phyloP scores from a whole-genome alignment of 2,113 vertebrate species.

The Mugil cephalus region DNA sequence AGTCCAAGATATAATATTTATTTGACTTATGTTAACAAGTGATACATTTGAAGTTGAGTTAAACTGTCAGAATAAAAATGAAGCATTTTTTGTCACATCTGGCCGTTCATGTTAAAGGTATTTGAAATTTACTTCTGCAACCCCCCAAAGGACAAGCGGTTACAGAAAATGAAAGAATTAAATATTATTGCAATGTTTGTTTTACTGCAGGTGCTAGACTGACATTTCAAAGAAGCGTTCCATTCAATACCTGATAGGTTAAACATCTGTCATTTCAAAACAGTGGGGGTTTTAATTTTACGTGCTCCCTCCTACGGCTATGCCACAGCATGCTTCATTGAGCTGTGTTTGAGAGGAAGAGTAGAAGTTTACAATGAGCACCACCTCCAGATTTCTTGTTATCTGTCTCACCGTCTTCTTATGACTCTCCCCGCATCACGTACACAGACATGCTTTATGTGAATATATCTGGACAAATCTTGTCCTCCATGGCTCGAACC shows the following conservation, averaged over 20 bases:
- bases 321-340: slow-evolving; percentile 17
- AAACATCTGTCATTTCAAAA: slow-evolving; percentile 46
- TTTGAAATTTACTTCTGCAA: too few species aligned
- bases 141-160: too few species aligned
- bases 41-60: slow-evolving; percentile 8
- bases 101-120: neutral
- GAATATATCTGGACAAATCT: neutral
- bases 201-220: slow-evolving; percentile 21
- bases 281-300: neutral
- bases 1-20: slow-evolving; percentile 1
- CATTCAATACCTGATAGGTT: neutral
- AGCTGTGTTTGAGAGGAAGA: slow-evolving; percentile 5
- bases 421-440: neutral
- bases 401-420: neutral
- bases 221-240: slow-evolving; percentile 37
- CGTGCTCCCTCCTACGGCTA: slow-evolving; percentile 1
- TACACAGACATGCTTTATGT: neutral
- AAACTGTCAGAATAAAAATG: slow-evolving; percentile 5
- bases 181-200: slow-evolving; percentile 1
- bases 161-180: too few species aligned
- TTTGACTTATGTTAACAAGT: neutral
- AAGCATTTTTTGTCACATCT: neutral
- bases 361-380: neutral
- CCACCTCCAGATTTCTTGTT: slow-evolving; percentile 14
- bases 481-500: slow-evolving; percentile 41